Percentiles rank a stretch among this genome's conserved stretches.
Conservation (phyloP, 2,888 invertebrate species). For the Invenusta paracnida region DNA sequence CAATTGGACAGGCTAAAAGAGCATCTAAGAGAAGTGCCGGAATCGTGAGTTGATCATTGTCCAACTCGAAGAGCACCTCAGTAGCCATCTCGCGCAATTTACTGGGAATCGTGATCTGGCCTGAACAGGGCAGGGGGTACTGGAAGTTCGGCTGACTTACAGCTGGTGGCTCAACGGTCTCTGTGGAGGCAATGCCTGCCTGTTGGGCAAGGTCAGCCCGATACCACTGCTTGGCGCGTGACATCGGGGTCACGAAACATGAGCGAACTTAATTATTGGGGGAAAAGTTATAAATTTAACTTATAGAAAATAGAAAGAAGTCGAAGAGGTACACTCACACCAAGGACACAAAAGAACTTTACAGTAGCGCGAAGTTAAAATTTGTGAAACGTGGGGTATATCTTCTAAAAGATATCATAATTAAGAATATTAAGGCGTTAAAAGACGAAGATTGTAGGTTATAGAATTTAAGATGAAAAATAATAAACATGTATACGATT, state of each 20-base stretch:
- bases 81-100: slow-evolving; percentile 71
- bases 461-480: too few species aligned
- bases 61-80: slow-evolving; percentile 79
- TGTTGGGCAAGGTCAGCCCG: slow-evolving; percentile 16
- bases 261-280: slow-evolving; percentile 66
- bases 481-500: too few species aligned
- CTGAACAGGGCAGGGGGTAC: slow-evolving; percentile 16
- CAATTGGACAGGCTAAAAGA: slow-evolving; percentile 63
- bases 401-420: too few species aligned
- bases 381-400: too few species aligned
- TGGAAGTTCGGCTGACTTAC: slow-evolving; percentile 33
- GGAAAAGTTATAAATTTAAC: not conserved
- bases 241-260: slow-evolving; percentile 77
- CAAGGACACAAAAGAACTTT: too few species aligned
- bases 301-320: too few species aligned
- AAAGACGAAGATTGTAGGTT: too few species aligned
- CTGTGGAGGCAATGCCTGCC: not conserved
- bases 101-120: slow-evolving; percentile 35
- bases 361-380: too few species aligned
- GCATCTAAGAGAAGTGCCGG: slow-evolving; percentile 79
- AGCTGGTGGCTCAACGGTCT: not conserved
- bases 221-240: slow-evolving; percentile 64
- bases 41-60: slow-evolving; percentile 75
- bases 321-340: too few species aligned
- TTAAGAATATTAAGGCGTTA: too few species aligned